phyloP scores from a whole-genome alignment of 2,888 invertebrate genomes.

The Calliphora vomitoria region DNA sequence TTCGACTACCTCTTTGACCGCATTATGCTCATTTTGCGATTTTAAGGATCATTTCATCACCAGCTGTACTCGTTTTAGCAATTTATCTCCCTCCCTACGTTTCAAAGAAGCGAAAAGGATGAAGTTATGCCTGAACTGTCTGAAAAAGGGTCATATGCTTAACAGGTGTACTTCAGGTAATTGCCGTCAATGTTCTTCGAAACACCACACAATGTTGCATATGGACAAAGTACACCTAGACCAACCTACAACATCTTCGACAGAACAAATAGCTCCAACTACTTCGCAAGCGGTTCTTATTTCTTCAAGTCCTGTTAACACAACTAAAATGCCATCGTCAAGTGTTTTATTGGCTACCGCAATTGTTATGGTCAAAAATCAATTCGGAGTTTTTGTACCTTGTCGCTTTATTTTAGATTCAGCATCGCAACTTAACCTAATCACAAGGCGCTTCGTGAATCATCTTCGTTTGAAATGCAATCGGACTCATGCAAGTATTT shows the following conservation, averaged over 20 bases:
- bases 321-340: not conserved
- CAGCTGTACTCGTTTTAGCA: constrained; percentile 37
- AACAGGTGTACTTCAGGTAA: constrained; percentile 65
- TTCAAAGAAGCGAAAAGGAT: constrained; percentile 26
- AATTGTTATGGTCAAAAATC: constrained; percentile 26
- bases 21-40: no score
- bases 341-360: constrained; percentile 21
- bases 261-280: not conserved
- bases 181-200: constrained; percentile 66
- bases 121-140: constrained; percentile 72
- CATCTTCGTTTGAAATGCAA: constrained; percentile 40
- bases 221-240: constrained; percentile 29
- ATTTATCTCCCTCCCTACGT: constrained; percentile 44
- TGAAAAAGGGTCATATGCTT: constrained; percentile 65
- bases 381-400: constrained; percentile 17
- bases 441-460: constrained; percentile 55
- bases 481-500: constrained; percentile 27
- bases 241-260: not conserved
- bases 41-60: constrained; percentile 31
- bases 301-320: constrained; percentile 4
- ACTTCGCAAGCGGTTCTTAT: constrained; percentile 21
- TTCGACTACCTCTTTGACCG: not conserved
- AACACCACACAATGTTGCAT: constrained; percentile 71
- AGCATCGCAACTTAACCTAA: constrained; percentile 6
- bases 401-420: constrained; percentile 28